These are phyloP conservation scores for Strigamia maritima DNA, from an alignment of 2,888 invertebrate genomes.

Conservation along the genomic window DNA sequence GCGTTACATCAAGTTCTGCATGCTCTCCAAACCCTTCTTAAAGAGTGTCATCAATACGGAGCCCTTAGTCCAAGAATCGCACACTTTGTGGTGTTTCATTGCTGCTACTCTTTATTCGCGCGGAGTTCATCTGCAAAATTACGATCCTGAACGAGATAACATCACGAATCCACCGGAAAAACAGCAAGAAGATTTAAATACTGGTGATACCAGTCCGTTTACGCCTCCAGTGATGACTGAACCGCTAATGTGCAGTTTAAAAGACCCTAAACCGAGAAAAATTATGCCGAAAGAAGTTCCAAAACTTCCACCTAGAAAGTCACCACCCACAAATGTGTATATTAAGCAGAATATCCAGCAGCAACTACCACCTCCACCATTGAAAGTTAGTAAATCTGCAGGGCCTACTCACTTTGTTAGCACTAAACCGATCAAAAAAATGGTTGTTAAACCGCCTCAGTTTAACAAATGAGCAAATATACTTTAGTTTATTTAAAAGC, in stretches of 20 bases:
- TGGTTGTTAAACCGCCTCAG: no score
- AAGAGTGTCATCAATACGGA: conserved; percentile 26
- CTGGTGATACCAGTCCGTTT: neutral
- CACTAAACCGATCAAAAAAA: neutral
- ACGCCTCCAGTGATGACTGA: neutral
- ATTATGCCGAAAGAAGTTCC: neutral
- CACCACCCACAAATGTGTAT: neutral
- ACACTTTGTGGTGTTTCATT: conserved; percentile 34
- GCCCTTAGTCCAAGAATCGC: conserved; percentile 15
- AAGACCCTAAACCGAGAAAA: neutral
- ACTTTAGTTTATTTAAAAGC: no score
- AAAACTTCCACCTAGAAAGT: neutral
- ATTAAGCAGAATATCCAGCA: neutral
- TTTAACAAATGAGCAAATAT: no score
- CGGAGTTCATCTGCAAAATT: conserved; percentile 21
- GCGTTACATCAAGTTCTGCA: conserved; percentile 27
- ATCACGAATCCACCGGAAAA: conserved; percentile 2
- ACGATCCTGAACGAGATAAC: conserved; percentile 35
- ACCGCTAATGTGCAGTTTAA: neutral
- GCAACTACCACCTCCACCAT: neutral
- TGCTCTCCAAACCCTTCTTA: conserved; percentile 28
- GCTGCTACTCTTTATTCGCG: conserved; percentile 28
- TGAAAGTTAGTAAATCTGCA: neutral
- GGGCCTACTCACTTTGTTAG: no score
- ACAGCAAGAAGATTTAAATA: neutral